Evolutionary conservation across 1,140 invertebrate genomes (phyloP).

Genomic region (Periplaneta americana): DNA sequence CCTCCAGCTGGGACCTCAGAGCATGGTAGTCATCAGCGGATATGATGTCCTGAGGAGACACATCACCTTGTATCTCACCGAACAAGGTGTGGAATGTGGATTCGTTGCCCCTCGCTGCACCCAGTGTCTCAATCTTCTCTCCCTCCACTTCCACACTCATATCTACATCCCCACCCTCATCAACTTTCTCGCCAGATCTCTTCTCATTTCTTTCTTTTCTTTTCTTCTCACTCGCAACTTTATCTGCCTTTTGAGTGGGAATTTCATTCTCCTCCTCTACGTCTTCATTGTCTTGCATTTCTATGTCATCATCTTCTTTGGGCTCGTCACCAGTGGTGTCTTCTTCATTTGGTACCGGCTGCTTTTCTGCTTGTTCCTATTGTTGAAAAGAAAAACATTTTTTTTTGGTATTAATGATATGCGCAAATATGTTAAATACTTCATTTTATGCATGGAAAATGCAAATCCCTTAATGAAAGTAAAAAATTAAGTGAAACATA

Average conservation of each 20-base stretch:
- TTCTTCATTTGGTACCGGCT: constrained; percentile 56
- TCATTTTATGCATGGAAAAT: too few relatives aligned
- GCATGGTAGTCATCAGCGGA: constrained; percentile 26
- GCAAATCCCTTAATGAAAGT: too few relatives aligned
- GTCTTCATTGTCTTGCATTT: constrained; percentile 18
- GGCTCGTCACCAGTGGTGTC: constrained; percentile 49
- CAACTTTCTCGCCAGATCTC: constrained; percentile 10
- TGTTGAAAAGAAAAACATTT: constrained; percentile 14
- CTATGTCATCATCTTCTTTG: constrained; percentile 45
- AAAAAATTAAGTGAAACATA: too few relatives aligned
- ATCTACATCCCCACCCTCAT: constrained; percentile 26
- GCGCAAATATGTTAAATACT: neutral
- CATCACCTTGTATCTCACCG: neutral
- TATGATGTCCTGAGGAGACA: constrained; percentile 12
- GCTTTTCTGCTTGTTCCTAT: constrained; percentile 76
- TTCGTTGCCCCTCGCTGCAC: constrained; percentile 59
- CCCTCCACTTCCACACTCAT: constrained; percentile 59
- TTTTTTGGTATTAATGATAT: neutral
- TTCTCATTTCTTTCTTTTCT: neutral
- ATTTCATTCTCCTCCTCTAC: constrained; percentile 45
- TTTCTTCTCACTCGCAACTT: constrained; percentile 25
- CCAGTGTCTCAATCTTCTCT: constrained; percentile 60
- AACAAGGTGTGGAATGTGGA: constrained; percentile 59
- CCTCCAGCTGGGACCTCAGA: constrained; percentile 43
- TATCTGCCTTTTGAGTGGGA: constrained; percentile 41